Base-by-base conservation (phyloP, 2,888 invertebrate genomes). In the Agrenia bidenticulata region DNA sequence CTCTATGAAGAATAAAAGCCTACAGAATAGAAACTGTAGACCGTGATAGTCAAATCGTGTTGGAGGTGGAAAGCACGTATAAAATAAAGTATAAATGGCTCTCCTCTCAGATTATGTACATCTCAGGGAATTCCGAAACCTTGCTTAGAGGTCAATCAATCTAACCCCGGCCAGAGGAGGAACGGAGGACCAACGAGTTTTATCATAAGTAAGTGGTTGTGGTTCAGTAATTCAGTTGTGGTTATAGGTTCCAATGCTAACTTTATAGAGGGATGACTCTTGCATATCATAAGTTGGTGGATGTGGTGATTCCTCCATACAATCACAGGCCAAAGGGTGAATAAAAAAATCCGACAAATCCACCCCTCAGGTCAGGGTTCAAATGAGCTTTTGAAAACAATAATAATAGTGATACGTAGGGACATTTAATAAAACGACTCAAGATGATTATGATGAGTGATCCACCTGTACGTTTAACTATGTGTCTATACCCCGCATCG, bases 331-430 rank as follows among this genome's bases (percentile, higher is more conserved):
- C 45, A n/a, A 45, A 19, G 45, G 17, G 45, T 45, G n/a, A 61
- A 61, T 7, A 32, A 32, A 32, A 32, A 32, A 7, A 32, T 32
- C 5, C 32, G 32, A 11, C 32, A 11, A 32, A 32, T 32, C 32
- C 32, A 32, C 32, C 32, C 69, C 69, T 55, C 42, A 39, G 69
- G 69, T 69, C 69, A 69, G 61, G 66, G 69, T 69, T 69, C 69
- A 69, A 64, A 42, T 21, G 32, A 55, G 26, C 11, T 27, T 55
- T 24, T 55, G 55, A 27, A 55, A 32, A 55, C 17, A 55, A 55
- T 55, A 55, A 55, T 55, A 55, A 55, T 55, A 24, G 26, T 55
- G 27, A 55, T 27, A 32, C 7, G 17, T 24, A 32, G 32, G 55
- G 26, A 27, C 55, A 24, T 55, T 55, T 55, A 55, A 55, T 55